A percentile compares a stretch with the other conserved stretches of the same genome.
phyloP scores from a whole-genome alignment of 2,888 invertebrate species.

The Agrilus mali region DNA sequence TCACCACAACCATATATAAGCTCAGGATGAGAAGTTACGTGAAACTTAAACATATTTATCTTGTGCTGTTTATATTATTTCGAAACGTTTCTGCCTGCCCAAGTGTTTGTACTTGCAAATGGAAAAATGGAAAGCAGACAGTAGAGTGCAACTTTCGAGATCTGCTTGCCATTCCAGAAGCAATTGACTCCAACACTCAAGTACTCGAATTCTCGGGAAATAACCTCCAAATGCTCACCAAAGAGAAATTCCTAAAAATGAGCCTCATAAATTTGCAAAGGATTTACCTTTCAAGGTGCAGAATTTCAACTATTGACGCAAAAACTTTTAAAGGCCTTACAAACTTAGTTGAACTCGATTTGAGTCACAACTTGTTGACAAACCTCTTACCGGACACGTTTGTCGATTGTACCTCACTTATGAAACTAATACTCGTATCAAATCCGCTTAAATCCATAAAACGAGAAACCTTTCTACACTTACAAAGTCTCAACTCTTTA shows the following conservation, averaged over 20 bases:
- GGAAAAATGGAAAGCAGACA: constrained; percentile 86
- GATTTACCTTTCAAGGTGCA: constrained; percentile 69
- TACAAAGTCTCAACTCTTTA: constrained; percentile 63
- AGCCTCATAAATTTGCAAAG: constrained; percentile 77
- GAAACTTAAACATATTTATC: too few species aligned
- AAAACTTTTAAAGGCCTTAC: constrained; percentile 73
- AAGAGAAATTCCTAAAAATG: constrained; percentile 66
- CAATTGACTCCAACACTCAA: constrained; percentile 74
- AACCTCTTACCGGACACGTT: constrained; percentile 70
- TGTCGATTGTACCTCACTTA: constrained; percentile 63
- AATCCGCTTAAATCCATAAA: constrained; percentile 69
- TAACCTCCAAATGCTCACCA: constrained; percentile 63
- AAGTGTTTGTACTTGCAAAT: constrained; percentile 71
- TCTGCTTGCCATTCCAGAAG: constrained; percentile 62
- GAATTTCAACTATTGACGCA: constrained; percentile 63
- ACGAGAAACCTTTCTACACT: constrained; percentile 58
- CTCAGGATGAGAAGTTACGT: too few species aligned
- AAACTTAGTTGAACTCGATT: constrained; percentile 78
- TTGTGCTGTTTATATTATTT: constrained; percentile 4
- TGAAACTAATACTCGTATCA: constrained; percentile 67
- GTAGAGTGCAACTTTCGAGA: constrained; percentile 76
- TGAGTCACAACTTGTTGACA: constrained; percentile 69
- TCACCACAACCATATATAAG: too few species aligned
- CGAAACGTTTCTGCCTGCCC: constrained; percentile 46
- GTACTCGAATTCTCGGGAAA: constrained; percentile 78